Evolutionary conservation across 2,888 invertebrate species (phyloP), one percentile per base, ranked within the genome.

Genomic region (Tetramorium bicarinatum): DNA sequence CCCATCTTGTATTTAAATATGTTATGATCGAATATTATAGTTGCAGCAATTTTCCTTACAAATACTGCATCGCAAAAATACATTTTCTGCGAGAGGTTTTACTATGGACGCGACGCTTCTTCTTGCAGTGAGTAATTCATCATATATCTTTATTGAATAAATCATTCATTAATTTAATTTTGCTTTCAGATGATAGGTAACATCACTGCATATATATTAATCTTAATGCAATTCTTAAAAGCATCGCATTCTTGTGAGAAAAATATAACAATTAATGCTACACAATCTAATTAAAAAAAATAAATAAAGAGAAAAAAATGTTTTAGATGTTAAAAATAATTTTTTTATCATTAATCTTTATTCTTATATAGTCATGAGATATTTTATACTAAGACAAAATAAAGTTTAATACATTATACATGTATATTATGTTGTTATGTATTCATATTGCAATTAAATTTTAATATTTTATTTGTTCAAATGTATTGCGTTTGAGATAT

Each of bases 1-100:
- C 15, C 34, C 13, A 15, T 21, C 21, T n/a, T n/a, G n/a, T 44
- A n/a, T 72, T 29, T 34, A 34, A 75, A 66, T 9, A 44, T 52
- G 34, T 29, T 29, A 21, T 59, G 21, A 82, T 71, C 15, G 9
- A n/a, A 41, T 67, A 44, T 75, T 91, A 18, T 79, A 93, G 93
- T 75, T 93, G 56, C 87, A 92, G 54, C 67, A 91, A 15, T 93
- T 93, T 74, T 92, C 92, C 1, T 62, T 93, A n/a, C 93, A 93
- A 91, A 71, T 92, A 25, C 79, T 93, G 29, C 93, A 93, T 62
- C 89, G 89, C 0, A 88, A 91, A n/a, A 91, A 89, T 47, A 85
- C 52, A 11, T 93, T 93, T 34, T 84, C 87, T 6, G 92, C 92
- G 0, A 93, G 90, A 79, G 91, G 90, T 18, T 59, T 93, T 6